Percentiles rank a stretch among this genome's conserved stretches.
phyloP scores from a whole-genome alignment of 1,140 invertebrate genomes.

The Lepidurus apus region DNA sequence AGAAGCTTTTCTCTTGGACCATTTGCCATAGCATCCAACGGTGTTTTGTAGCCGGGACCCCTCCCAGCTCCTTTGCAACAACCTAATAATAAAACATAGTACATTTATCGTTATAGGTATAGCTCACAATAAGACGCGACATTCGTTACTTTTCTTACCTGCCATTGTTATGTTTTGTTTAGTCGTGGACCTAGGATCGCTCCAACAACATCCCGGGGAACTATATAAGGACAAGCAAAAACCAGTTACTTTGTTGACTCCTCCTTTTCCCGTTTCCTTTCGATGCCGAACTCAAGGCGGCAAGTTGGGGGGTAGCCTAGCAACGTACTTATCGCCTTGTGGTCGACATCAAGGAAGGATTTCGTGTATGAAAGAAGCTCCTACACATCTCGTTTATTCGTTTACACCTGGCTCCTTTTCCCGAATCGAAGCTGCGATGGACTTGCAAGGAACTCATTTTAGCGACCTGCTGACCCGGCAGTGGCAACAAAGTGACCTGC shows the following conservation, averaged over 20 bases:
- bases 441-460: background rate
- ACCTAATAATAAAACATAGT: background rate
- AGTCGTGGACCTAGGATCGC: background rate
- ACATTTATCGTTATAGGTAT: too few species aligned
- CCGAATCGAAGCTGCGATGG: background rate
- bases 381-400: too few species aligned
- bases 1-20: conserved; percentile 77
- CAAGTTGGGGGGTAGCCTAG: too few species aligned
- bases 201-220: background rate
- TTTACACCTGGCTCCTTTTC: background rate
- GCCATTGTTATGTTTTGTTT: background rate
- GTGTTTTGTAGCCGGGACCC: conserved; percentile 48
- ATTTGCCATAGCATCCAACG: conserved; percentile 68
- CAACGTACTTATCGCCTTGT: too few species aligned
- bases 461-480: conserved; percentile 13
- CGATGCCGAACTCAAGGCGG: too few species aligned
- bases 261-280: background rate
- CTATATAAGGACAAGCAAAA: background rate
- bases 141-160: background rate
- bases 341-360: too few species aligned
- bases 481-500: conserved; percentile 19
- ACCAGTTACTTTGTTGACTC: background rate
- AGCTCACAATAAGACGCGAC: too few species aligned
- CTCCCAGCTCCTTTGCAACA: conserved; percentile 17
- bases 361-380: too few species aligned